Evolutionary conservation across 2,113 vertebrate genomes (phyloP).

Genomic region (Cnemophilus loriae): DNA sequence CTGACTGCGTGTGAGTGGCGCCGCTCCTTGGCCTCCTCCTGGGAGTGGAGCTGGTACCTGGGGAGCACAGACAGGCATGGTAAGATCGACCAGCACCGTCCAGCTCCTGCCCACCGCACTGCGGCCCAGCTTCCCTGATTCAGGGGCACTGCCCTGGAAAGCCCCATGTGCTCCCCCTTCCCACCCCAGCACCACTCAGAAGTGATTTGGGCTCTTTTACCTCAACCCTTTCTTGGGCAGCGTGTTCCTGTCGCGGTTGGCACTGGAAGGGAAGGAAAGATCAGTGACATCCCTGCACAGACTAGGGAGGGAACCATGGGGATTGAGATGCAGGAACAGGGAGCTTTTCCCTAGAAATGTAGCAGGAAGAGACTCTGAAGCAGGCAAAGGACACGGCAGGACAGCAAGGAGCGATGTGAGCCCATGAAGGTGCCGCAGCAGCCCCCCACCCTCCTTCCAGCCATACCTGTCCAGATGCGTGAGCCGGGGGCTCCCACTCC

Average conservation of each 20-base stretch:
- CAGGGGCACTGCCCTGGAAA: rapidly evolving
- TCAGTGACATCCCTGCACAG: background rate
- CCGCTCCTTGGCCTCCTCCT: conserved; percentile 87
- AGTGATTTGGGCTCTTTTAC: conserved; percentile 64
- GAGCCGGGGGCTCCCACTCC: conserved; percentile 73
- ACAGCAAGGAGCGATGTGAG: background rate
- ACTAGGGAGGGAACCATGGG: background rate
- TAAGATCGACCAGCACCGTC: background rate
- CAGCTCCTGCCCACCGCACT: background rate
- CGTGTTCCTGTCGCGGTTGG: conserved; percentile 88
- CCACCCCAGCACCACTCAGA: background rate
- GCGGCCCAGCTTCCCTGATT: background rate
- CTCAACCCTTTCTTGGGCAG: conserved; percentile 94
- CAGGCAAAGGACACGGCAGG: background rate
- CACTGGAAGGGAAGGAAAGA: conserved; percentile 76
- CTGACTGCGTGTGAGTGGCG: conserved; percentile 84
- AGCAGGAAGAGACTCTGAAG: background rate
- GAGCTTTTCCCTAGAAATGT: background rate
- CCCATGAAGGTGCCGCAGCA: background rate
- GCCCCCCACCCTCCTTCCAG: background rate
- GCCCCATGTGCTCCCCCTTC: background rate
- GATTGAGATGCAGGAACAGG: background rate
- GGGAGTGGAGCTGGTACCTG: conserved; percentile 85
- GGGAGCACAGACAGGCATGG: background rate
- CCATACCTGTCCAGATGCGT: conserved; percentile 73